Evolutionary conservation across 1,140 invertebrate species (phyloP), one percentile per base, ranked within the genome.

Genomic region (Brachystomella parvula): DNA sequence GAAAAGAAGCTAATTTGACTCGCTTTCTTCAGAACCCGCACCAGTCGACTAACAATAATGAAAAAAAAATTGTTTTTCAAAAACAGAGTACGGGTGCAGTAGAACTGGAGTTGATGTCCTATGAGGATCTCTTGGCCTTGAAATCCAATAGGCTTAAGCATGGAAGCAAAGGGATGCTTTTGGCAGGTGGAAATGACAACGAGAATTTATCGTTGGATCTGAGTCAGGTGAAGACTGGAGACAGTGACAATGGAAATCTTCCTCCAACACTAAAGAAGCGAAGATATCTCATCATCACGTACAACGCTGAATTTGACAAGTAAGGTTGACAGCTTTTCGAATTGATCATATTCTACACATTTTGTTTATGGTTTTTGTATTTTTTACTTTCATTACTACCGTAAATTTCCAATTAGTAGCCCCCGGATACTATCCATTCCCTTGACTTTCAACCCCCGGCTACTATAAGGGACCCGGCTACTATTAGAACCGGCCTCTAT

Each of bases 271-370:
- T 28, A 9, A 32, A 47, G 3, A 62, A 24, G 19, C 57, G 56
- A 28, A 73, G 76, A 68, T 79, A 80, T 69, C 71, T 81, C 6
- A 80, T 81, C 70, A 68, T 80, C 56, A 78, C 77, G 2, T 80
- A 80, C 66, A 76, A 76, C 3, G 78, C 78, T 24, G 77, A 80
- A 71, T 80, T 80, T 74, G 78, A 80, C 73, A 74, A 75, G 78
- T 79, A 74, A 72, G 64, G 19, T 24, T 26, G 26, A 61, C 9
- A 47, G 15, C 15, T 21, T 15, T n/a, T 15, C 21, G 6, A 15
- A 56, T 9, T 9, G 12, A 6, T 56, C 6, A 28, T 56, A n/a
- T n/a, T n/a, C n/a, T n/a, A n/a, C n/a, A n/a, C n/a, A n/a, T n/a
- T n/a, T n/a, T n/a, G n/a, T n/a, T n/a, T n/a, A n/a, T n/a, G n/a